Evolutionary conservation across 2,113 vertebrate species (phyloP), one percentile per base, ranked within the genome.

Genomic region (Oncorhynchus keta): DNA sequence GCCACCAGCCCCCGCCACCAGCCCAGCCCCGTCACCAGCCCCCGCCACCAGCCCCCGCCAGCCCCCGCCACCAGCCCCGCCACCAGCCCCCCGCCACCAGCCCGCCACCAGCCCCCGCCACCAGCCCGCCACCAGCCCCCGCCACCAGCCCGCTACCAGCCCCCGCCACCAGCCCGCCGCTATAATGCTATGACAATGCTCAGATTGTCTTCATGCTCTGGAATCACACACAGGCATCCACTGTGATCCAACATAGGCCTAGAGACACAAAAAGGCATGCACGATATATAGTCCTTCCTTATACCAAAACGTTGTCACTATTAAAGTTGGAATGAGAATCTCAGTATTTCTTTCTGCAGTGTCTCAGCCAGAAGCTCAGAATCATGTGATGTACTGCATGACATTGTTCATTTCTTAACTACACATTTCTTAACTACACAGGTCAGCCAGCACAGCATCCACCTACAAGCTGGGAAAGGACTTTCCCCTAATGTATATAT

Each of bases 181-280:
- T 20, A 28, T 61, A 61, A 72, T 57, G 73, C 78, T 18, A 30
- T 55, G 73, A 78, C 68, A 75, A 48, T 32, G 13, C 14, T 2
- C 62, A 49, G 72, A 73, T 76, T 16, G 4, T 35, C 16, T 18
- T 18, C 20, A 28, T 13, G 12, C 24, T n/a, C 62, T 55, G 13
- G 22, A 13, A 22, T 5, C 22, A 65, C 62, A 65, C 62, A 65
- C 62, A 65, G 62, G 24, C 3, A 65, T 24, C 62, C 24, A 65
- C 62, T 55, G 51, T 55, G 51, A 55, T 55, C 51, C 51, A 55
- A 55, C 16, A 5, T 18, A 18, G 51, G 14, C 51, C 14, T 18
- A 55, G 16, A 55, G 13, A 55, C 51, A 55, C 51, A 55, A 55
- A 55, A 55, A 55, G 16, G 51, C 51, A 55, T 45, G 9, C 12